Evolutionary conservation across 2,888 invertebrate genomes (phyloP).

Genomic region (Yponomeuta malinellus): DNA sequence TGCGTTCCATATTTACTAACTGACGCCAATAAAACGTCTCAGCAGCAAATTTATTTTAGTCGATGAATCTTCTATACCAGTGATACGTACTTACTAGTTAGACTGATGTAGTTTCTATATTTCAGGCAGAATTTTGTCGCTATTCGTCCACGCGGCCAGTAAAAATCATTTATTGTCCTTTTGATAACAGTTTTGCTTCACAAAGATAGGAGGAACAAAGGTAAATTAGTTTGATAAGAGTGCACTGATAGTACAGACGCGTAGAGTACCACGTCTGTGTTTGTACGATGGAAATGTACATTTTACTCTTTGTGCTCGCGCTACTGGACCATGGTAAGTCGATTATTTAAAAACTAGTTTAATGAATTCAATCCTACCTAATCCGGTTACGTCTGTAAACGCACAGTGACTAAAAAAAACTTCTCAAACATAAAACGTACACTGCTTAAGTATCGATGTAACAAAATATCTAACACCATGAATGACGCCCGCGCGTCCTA

Average conservation of each 20-base stretch:
- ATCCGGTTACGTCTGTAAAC: background rate
- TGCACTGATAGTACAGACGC: constrained; percentile 33
- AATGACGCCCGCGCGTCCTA: constrained; percentile 20
- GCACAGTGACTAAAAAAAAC: background rate
- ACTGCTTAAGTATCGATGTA: background rate
- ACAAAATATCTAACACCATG: constrained; percentile 5
- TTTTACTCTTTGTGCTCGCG: background rate
- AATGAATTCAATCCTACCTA: background rate
- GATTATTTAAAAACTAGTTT: background rate
- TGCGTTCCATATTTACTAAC: too few relatives aligned
- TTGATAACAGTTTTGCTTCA: constrained; percentile 45
- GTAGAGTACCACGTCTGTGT: constrained; percentile 24
- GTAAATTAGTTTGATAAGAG: constrained; percentile 57
- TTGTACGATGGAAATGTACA: background rate
- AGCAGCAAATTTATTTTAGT: constrained; percentile 37
- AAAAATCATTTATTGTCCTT: constrained; percentile 53
- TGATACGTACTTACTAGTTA: background rate
- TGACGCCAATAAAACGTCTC: too few relatives aligned
- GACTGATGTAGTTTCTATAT: background rate
- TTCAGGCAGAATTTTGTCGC: constrained; percentile 16
- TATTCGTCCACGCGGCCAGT: constrained; percentile 39
- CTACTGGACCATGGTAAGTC: constrained; percentile 9
- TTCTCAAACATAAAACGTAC: background rate
- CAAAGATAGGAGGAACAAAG: constrained; percentile 17
- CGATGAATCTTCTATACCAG: constrained; percentile 20